phyloP scores from a whole-genome alignment of 2,888 invertebrate species.

The Tenthredo mesomela region DNA sequence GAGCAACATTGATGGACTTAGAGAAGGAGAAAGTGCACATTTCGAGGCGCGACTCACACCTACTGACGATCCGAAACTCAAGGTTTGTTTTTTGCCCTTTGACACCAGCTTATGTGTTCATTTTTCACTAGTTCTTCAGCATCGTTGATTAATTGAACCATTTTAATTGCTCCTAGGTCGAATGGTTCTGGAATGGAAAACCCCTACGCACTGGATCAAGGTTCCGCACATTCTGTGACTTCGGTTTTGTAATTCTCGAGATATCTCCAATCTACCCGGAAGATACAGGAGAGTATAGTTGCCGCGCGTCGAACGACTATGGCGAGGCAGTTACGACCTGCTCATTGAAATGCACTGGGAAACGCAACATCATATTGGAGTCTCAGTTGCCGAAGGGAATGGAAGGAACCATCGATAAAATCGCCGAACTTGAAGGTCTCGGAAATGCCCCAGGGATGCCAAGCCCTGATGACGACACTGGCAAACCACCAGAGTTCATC shows the following conservation, averaged over 20 bases:
- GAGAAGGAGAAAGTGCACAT: conserved; percentile 95
- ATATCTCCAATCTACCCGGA: conserved; percentile 98
- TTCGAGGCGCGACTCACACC: conserved; percentile 94
- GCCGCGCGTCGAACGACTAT: conserved; percentile 92
- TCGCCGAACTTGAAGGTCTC: conserved; percentile 94
- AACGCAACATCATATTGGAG: conserved; percentile 94
- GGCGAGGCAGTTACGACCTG: conserved; percentile 95
- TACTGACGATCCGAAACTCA: conserved; percentile 93
- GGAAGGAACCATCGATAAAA: conserved; percentile 96
- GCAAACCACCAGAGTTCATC: conserved; percentile 94
- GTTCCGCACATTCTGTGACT: conserved; percentile 98
- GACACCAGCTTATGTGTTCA: neutral
- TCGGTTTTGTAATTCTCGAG: conserved; percentile 98
- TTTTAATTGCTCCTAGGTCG: conserved; percentile 81
- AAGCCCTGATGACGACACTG: conserved; percentile 89
- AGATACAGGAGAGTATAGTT: conserved; percentile 95
- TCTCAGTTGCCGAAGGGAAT: conserved; percentile 95
- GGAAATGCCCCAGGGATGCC: conserved; percentile 85
- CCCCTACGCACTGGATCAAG: conserved; percentile 93
- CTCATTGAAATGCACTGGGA: conserved; percentile 94
- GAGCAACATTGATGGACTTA: conserved; percentile 91
- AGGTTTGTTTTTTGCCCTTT: conserved; percentile 76
- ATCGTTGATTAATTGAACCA: neutral
- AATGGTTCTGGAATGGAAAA: conserved; percentile 98
- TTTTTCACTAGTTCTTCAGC: neutral